Evolutionary conservation across 1,140 invertebrate species (phyloP), one percentile per base, ranked within the genome.

Genomic region (Ceratosolen solmsi): DNA sequence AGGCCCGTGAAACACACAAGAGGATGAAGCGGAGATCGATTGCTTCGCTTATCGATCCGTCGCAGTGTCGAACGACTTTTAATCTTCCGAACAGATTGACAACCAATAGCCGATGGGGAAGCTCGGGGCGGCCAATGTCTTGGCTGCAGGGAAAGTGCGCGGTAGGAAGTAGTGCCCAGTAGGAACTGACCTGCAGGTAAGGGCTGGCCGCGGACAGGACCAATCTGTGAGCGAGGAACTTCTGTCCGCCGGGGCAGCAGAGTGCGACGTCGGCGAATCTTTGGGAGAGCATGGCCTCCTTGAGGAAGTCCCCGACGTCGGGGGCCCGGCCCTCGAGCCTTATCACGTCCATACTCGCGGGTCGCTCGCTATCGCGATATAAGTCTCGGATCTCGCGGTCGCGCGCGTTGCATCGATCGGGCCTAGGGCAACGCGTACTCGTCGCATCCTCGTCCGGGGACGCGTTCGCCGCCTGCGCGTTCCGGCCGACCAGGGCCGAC

Each of bases 121-220:
- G 41, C 41, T n/a, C n/a, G n/a, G n/a, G n/a, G n/a, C n/a, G n/a
- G n/a, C n/a, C n/a, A n/a, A n/a, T n/a, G n/a, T n/a, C n/a, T n/a
- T n/a, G n/a, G n/a, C n/a, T n/a, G n/a, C n/a, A n/a, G n/a, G n/a
- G n/a, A n/a, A n/a, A n/a, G n/a, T n/a, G n/a, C n/a, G n/a, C n/a
- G n/a, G n/a, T n/a, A n/a, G n/a, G n/a, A n/a, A n/a, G n/a, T n/a
- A n/a, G n/a, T n/a, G n/a, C n/a, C n/a, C n/a, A n/a, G n/a, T n/a
- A n/a, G n/a, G 3, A 36, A 60, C 84, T 75, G 30, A 90, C 89
- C 84, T 89, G 88, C 22, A 90, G 77, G 79, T 91, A 91, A 63
- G 88, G 87, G 81, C 90, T 91, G 17, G 89, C 88, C 0, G 90
- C 89, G 0, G 90, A 90, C 0, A 91, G 83, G 7, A 91, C 90